These are phyloP conservation scores for Chorisops tibialis DNA, from an alignment of 2,888 invertebrate genomes.

Conservation along the genomic window DNA sequence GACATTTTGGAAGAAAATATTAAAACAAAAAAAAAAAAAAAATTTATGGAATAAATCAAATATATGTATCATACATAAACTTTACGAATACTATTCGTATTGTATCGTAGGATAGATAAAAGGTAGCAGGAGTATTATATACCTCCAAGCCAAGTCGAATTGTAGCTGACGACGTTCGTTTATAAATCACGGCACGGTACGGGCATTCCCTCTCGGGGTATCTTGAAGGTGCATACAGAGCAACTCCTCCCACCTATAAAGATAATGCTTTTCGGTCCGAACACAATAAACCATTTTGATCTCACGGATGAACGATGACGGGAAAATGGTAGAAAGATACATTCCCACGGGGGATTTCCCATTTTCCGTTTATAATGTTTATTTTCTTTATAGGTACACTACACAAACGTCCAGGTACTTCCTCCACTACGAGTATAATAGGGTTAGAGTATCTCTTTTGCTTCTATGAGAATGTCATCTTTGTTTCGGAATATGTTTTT, in stretches of 20 bases:
- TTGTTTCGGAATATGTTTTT: constrained; percentile 14
- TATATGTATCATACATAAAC: no score
- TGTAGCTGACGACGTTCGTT: no score
- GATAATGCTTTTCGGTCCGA: constrained; percentile 18
- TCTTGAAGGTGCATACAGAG: no score
- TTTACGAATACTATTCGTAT: no score
- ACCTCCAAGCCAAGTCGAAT: no score
- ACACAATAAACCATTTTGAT: constrained; percentile 26
- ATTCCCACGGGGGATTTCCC: constrained; percentile 11
- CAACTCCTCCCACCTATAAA: background rate
- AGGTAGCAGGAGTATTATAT: no score
- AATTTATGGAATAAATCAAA: no score
- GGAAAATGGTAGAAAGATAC: constrained; percentile 17
- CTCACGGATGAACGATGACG: constrained; percentile 26
- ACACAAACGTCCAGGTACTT: background rate
- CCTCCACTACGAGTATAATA: background rate
- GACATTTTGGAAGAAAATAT: no score
- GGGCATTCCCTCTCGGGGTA: no score
- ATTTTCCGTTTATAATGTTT: constrained; percentile 19
- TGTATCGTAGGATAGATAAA: no score
- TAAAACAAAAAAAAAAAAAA: no score
- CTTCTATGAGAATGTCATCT: constrained; percentile 2
- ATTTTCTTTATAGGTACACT: constrained; percentile 12
- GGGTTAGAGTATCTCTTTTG: constrained; percentile 8
- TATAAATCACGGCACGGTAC: no score